Percentiles rank a stretch among this genome's conserved stretches.
Conservation (phyloP, 2,113 vertebrate species). For the Caranx ignobilis region DNA sequence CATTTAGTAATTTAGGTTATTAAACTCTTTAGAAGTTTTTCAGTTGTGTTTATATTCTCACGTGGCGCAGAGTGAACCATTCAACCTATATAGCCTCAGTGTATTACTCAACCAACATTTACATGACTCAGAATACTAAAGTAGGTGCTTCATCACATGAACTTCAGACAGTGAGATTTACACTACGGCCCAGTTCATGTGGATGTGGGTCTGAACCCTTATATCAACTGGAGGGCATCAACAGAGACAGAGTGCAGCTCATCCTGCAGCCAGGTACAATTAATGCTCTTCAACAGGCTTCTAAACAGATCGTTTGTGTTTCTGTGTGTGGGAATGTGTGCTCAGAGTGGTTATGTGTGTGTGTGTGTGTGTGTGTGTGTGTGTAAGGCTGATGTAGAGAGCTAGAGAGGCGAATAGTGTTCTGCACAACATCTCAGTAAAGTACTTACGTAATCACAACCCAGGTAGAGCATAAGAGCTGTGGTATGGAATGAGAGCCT, state of each 20-base stretch:
- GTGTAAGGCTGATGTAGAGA: constrained; percentile 19
- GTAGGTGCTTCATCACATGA: constrained; percentile 4
- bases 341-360: constrained; percentile 10
- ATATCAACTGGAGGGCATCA: background rate
- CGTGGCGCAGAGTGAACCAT: background rate
- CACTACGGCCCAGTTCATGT: constrained; percentile 4
- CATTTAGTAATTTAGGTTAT: background rate
- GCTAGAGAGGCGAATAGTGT: constrained; percentile 34
- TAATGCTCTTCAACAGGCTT: constrained; percentile 52
- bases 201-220: background rate
- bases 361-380: constrained; percentile 26
- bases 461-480: constrained; percentile 37
- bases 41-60: background rate
- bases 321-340: constrained; percentile 22
- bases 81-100: background rate
- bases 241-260: constrained; percentile 28
- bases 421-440: constrained; percentile 46
- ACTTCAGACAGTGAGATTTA: constrained; percentile 1
- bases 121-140: constrained; percentile 3
- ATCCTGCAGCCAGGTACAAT: constrained; percentile 43
- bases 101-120: too few relatives aligned
- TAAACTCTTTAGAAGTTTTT: background rate
- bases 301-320: constrained; percentile 56
- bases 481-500: constrained; percentile 15
- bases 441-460: constrained; percentile 64